These are phyloP conservation scores for Microctonus hyperodae DNA, from an alignment of 2,888 invertebrate species.

Conservation along the genomic window DNA sequence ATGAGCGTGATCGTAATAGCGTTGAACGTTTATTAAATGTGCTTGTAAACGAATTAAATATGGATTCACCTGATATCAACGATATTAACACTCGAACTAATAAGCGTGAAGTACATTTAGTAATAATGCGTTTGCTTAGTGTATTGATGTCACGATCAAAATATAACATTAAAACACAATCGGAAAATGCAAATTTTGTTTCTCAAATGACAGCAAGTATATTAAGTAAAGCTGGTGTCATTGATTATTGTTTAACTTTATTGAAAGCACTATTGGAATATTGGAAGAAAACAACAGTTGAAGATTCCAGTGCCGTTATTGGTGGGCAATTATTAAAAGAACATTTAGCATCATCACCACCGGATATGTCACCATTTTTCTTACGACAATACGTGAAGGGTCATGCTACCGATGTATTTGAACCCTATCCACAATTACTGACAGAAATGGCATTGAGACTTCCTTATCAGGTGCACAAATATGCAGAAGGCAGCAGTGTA, in stretches of 20 bases:
- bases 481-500: conserved; percentile 60
- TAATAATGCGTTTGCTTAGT: conserved; percentile 88
- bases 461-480: conserved; percentile 91
- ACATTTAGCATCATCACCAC: conserved; percentile 80
- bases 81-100: conserved; percentile 73
- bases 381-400: conserved; percentile 89
- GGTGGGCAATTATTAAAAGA: conserved; percentile 81
- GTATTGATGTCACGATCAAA: conserved; percentile 82
- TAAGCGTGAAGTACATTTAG: conserved; percentile 84
- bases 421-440: conserved; percentile 91
- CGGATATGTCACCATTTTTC: conserved; percentile 97
- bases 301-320: conserved; percentile 63
- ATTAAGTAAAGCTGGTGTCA: conserved; percentile 74
- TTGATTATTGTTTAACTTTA: conserved; percentile 76
- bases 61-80: conserved; percentile 67
- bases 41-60: conserved; percentile 76
- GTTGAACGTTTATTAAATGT: conserved; percentile 78
- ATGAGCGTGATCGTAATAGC: conserved; percentile 80
- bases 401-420: conserved; percentile 91
- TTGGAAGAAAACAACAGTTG: conserved; percentile 71
- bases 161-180: conserved; percentile 61
- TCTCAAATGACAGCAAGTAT: conserved; percentile 76
- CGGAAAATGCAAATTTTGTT: conserved; percentile 67
- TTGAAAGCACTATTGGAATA: conserved; percentile 77
- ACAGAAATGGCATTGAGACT: conserved; percentile 94